Base-by-base conservation (phyloP, 2,888 invertebrate genomes). In the Leptinotarsa peninsularis region DNA sequence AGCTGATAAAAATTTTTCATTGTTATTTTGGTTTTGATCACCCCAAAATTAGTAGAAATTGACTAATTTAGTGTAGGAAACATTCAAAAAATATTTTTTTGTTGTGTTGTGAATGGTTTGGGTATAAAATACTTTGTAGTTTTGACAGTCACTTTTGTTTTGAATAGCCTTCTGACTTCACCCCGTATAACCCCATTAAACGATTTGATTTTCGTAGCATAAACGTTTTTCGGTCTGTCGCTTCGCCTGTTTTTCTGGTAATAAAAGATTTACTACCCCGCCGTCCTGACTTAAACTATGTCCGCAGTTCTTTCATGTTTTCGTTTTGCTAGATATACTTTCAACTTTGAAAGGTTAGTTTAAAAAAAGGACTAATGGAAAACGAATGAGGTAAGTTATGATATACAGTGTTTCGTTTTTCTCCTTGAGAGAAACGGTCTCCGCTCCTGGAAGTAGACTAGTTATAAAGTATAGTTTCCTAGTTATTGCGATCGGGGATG, bases 321-420 rank as follows among this genome's bases (percentile, higher is more conserved):
- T 71, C 68, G 13, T 71, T 75, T 75, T 71, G 71, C 58, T 73
- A 67, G 73, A 67, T 71, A 73, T 67, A 74, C 71, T 77, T 73
- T 72, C 63, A 75, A 74, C 72, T 75, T 76, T 73, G 72, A 68
- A 66, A 66, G 69, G 66, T 33, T 69, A 71, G 52, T 69, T 69
- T 69, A 4, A 60, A 71, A 43, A 74, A 70, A 70, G 74, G 73
- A 67, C 58, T 78, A 78, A 76, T 78, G 78, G 74, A 78, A 76
- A 74, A 74, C 63, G 49, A 76, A 76, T 72, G 71, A 67, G 78
- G 72, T 78, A 76, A 74, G 72, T 78, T 78, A 78, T 78, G 74
- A 76, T 78, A 70, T 43, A 43, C 72, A 68, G 18, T 58, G 71
- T 72, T 58, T 70, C 74, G 72, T 74, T 70, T 70, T 74, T 67